phyloP scores from a whole-genome alignment of 2,113 vertebrate genomes.

The Eudyptes chrysolophus region DNA sequence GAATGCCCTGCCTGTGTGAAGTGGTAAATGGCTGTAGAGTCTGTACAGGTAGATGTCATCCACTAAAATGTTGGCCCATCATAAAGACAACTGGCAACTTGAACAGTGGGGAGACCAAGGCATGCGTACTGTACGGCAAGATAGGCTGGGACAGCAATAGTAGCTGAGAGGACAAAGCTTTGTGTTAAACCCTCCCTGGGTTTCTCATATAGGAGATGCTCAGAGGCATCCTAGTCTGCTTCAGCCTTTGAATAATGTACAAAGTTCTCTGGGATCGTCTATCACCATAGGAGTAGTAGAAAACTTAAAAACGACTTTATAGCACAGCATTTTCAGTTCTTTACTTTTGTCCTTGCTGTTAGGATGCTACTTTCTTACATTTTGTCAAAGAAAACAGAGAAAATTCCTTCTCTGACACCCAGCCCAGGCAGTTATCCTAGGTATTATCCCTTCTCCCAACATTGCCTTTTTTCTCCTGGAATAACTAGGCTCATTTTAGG shows the following conservation, averaged over 20 bases:
- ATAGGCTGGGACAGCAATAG: neutral
- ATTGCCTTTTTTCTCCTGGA: neutral
- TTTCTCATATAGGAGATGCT: neutral
- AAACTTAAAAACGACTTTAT: neutral
- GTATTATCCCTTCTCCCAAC: neutral
- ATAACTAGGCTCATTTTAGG: neutral
- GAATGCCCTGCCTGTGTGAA: neutral
- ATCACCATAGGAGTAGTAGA: neutral
- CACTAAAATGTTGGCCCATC: neutral
- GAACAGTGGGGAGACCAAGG: neutral
- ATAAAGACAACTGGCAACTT: neutral
- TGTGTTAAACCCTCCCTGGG: neutral
- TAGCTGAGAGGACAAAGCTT: neutral
- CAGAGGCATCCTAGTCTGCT: neutral
- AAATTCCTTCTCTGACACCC: neutral
- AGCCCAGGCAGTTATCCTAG: neutral
- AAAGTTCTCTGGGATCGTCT: neutral
- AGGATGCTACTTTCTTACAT: neutral
- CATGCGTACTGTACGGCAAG: accelerated
- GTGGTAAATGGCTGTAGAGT: neutral
- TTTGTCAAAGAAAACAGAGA: neutral
- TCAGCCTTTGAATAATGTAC: neutral
- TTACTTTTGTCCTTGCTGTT: neutral
- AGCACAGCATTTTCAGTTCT: neutral
- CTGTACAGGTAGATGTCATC: neutral